Conservation (phyloP, 2,888 invertebrate genomes). For the Lochmaea crataegi region DNA sequence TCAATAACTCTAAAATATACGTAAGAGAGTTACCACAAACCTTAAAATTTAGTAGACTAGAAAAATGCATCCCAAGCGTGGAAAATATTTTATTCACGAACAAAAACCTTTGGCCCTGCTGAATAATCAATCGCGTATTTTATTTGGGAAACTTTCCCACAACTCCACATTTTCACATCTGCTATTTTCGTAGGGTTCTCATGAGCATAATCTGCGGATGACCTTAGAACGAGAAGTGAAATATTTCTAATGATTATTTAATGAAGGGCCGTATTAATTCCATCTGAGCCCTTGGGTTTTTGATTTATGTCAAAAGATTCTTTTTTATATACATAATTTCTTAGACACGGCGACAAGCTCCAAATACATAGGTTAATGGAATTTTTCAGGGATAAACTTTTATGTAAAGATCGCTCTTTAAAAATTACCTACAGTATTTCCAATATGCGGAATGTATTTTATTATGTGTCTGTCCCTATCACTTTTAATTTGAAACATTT, state of each 20-base stretch:
- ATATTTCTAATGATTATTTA: constrained; percentile 37
- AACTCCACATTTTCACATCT: constrained; percentile 16
- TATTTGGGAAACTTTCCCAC: constrained; percentile 25
- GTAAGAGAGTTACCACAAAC: neutral
- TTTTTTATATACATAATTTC: neutral
- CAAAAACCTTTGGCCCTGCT: constrained; percentile 33
- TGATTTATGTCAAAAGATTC: constrained; percentile 4
- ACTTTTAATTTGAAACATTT: too few species aligned
- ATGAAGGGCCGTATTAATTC: constrained; percentile 15
- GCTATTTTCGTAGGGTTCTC: constrained; percentile 24
- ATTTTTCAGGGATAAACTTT: neutral
- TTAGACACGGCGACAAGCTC: neutral
- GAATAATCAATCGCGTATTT: constrained; percentile 34
- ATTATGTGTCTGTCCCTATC: too few species aligned
- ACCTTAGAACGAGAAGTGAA: constrained; percentile 21
- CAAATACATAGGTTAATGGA: neutral
- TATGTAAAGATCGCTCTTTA: too few species aligned
- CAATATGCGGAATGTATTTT: too few species aligned
- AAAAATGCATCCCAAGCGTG: constrained; percentile 32
- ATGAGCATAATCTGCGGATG: constrained; percentile 30
- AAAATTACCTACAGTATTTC: too few species aligned
- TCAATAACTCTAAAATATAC: neutral
- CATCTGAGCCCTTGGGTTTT: constrained; percentile 25
- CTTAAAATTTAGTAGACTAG: constrained; percentile 27
- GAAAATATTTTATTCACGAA: constrained; percentile 35